These are phyloP conservation scores for Caenorhabditis imperialis DNA, from an alignment of 2,888 invertebrate species.

Conservation along the genomic window DNA sequence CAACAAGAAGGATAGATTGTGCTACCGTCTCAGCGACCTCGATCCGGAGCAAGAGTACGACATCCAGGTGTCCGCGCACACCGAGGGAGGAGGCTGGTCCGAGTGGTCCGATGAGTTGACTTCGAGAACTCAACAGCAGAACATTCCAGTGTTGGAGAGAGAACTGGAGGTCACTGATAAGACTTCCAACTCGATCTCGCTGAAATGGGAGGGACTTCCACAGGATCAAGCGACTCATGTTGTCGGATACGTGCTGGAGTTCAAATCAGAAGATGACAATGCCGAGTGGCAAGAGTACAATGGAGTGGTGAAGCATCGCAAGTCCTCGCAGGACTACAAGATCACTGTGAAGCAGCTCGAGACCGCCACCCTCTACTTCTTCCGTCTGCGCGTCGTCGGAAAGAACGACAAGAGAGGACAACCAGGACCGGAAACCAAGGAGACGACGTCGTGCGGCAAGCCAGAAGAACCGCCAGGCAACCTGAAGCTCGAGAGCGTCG, in stretches of 20 bases:
- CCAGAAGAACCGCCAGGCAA: slow-evolving; percentile 75
- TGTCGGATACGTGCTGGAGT: slow-evolving; percentile 77
- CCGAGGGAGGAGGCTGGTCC: slow-evolving; percentile 77
- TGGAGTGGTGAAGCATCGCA: slow-evolving; percentile 73
- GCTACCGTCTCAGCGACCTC: slow-evolving; percentile 76
- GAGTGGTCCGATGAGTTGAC: slow-evolving; percentile 76
- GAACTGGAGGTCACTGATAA: slow-evolving; percentile 73
- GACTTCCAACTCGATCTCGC: slow-evolving; percentile 75
- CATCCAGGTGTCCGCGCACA: slow-evolving; percentile 76
- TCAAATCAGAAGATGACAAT: slow-evolving; percentile 74
- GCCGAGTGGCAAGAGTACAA: slow-evolving; percentile 76
- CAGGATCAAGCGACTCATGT: slow-evolving; percentile 72
- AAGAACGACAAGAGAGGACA: slow-evolving; percentile 77
- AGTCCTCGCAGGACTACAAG: slow-evolving; percentile 69
- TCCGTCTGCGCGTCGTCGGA: slow-evolving; percentile 77
- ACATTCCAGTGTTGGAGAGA: slow-evolving; percentile 77
- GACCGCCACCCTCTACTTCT: slow-evolving; percentile 78
- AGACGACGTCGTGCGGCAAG: slow-evolving; percentile 76
- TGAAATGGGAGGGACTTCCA: slow-evolving; percentile 76
- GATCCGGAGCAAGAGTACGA: slow-evolving; percentile 77
- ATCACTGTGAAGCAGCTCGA: slow-evolving; percentile 71
- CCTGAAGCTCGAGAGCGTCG: slow-evolving; percentile 71
- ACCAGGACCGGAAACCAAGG: slow-evolving; percentile 77
- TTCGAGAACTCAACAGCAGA: slow-evolving; percentile 71
- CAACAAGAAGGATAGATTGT: slow-evolving; percentile 75